phyloP scores from a whole-genome alignment of 2,888 invertebrate genomes.

The Osmoderma eremita region DNA sequence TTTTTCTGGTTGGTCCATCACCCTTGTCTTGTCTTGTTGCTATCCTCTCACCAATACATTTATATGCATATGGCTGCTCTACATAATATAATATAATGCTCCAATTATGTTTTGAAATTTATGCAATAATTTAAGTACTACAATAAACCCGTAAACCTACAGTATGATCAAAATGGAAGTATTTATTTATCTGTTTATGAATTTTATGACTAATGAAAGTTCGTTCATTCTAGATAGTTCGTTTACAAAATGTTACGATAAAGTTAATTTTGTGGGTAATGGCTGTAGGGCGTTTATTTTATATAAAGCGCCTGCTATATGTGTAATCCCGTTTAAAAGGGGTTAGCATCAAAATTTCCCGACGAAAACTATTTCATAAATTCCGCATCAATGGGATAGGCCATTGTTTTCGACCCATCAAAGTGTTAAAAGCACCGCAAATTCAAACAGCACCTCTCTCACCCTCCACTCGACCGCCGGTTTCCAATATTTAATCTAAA shows the following conservation, averaged over 20 bases:
- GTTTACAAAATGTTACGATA: not conserved
- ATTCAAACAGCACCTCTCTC: conserved; percentile 2
- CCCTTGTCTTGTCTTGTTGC: too few relatives aligned
- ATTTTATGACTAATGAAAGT: too few relatives aligned
- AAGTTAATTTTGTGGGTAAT: conserved; percentile 2
- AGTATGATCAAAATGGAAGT: too few relatives aligned
- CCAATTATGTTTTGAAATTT: too few relatives aligned
- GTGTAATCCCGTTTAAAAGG: not conserved
- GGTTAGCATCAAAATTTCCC: not conserved
- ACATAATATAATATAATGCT: too few relatives aligned
- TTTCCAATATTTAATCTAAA: not conserved
- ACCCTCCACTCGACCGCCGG: not conserved
- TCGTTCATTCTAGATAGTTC: too few relatives aligned
- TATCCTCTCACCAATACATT: too few relatives aligned
- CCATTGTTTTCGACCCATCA: conserved; percentile 16
- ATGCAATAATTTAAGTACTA: too few relatives aligned
- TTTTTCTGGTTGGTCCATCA: too few relatives aligned
- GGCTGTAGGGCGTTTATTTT: not conserved
- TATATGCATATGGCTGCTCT: too few relatives aligned
- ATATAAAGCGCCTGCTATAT: not conserved
- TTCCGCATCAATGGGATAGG: conserved; percentile 1
- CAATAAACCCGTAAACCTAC: too few relatives aligned
- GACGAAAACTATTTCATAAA: conserved; percentile 19
- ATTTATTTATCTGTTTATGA: too few relatives aligned
- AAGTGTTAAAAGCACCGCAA: conserved; percentile 2